Conservation (phyloP, 2,888 invertebrate genomes). For the Taenaris catops region DNA sequence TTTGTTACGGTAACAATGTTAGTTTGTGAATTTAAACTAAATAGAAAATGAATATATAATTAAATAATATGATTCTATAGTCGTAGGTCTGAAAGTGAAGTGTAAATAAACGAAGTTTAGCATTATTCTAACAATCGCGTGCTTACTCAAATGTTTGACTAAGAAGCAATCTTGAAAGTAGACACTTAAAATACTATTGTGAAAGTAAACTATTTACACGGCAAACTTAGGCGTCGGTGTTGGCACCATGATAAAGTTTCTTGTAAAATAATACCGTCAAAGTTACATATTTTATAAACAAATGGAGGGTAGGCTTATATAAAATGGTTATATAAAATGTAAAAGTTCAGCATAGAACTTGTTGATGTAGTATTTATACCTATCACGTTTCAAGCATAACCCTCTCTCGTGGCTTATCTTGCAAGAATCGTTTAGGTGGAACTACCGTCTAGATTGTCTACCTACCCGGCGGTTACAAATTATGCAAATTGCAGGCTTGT, state of each 20-base stretch:
- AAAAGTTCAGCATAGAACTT: constrained; percentile 12
- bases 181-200: constrained; percentile 6
- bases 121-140: constrained; percentile 8
- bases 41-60: background rate
- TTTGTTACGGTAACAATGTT: too few relatives aligned
- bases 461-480: constrained; percentile 27
- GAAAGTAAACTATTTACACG: constrained; percentile 8
- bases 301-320: background rate
- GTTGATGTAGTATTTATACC: constrained; percentile 20
- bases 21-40: too few relatives aligned
- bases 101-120: constrained; percentile 5
- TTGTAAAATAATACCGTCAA: constrained; percentile 1
- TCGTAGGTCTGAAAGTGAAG: background rate
- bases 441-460: too few relatives aligned
- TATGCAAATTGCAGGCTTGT: constrained; percentile 36
- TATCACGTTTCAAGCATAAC: constrained; percentile 10
- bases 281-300: background rate
- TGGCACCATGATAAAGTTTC: constrained; percentile 2
- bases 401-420: constrained; percentile 22
- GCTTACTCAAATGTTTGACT: constrained; percentile 9
- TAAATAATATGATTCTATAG: background rate
- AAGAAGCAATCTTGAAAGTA: constrained; percentile 10
- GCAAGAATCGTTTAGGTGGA: constrained; percentile 17
- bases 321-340: constrained; percentile 1
- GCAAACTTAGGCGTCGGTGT: constrained; percentile 6